Evolutionary conservation across 2,888 invertebrate species (phyloP).

Genomic region (Prosopocoilus inquinatus): DNA sequence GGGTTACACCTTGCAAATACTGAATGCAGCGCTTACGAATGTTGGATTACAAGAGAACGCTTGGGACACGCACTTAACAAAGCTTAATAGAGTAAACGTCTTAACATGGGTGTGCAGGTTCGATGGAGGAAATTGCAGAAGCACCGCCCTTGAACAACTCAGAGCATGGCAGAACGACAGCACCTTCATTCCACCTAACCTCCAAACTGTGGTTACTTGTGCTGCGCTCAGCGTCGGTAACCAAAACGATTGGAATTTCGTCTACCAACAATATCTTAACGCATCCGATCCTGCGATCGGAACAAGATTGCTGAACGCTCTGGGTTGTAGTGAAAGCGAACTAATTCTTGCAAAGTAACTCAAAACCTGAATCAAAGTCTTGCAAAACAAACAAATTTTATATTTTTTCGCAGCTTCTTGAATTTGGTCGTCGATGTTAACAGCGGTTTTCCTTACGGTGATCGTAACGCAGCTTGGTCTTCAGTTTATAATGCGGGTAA

Average conservation of each 20-base stretch:
- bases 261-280: slow-evolving; percentile 53
- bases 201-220: slow-evolving; percentile 70
- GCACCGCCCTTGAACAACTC: slow-evolving; percentile 49
- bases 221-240: slow-evolving; percentile 64
- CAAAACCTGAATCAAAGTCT: not conserved
- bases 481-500: slow-evolving; percentile 11
- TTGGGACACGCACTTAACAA: slow-evolving; percentile 49
- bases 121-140: slow-evolving; percentile 58
- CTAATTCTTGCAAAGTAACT: slow-evolving; percentile 12
- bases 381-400: too few species aligned
- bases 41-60: slow-evolving; percentile 18
- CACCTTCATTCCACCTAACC: slow-evolving; percentile 57
- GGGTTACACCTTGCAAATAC: slow-evolving; percentile 11
- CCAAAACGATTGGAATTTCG: slow-evolving; percentile 59
- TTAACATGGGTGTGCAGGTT: slow-evolving; percentile 64
- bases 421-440: slow-evolving; percentile 3
- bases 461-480: slow-evolving; percentile 1
- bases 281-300: slow-evolving; percentile 4
- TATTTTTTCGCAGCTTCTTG: not conserved
- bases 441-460: not conserved
- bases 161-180: slow-evolving; percentile 38
- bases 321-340: slow-evolving; percentile 24
- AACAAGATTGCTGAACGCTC: slow-evolving; percentile 17
- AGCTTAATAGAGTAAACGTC: slow-evolving; percentile 59
- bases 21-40: slow-evolving; percentile 1